Conservation (phyloP, 2,888 invertebrate species). For the Ernsta delagoae region DNA sequence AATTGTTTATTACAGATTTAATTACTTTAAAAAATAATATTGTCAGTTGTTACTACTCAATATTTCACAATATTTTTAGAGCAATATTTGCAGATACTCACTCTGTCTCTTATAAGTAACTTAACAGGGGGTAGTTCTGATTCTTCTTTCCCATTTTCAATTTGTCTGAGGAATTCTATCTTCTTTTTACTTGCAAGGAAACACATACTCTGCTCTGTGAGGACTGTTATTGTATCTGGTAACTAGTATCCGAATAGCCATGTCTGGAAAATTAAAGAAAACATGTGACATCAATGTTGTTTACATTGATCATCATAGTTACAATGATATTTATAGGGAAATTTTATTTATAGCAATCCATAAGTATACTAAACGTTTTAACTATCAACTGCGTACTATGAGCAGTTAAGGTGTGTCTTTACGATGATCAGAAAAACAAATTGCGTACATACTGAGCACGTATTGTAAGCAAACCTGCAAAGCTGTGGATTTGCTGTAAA, state of each 20-base stretch:
- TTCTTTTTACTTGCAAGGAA: constrained; percentile 99
- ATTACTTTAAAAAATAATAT: too few relatives aligned
- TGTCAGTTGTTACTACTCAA: not conserved
- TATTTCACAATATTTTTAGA: constrained; percentile 12
- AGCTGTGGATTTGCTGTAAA: constrained; percentile 98
- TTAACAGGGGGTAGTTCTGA: constrained; percentile 92
- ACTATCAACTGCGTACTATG: not conserved
- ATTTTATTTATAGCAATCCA: too few relatives aligned
- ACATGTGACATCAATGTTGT: constrained; percentile 19
- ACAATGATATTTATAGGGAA: too few relatives aligned
- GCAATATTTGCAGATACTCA: constrained; percentile 69
- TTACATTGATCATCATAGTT: too few relatives aligned
- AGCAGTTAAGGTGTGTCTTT: not conserved
- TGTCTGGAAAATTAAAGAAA: constrained; percentile 83
- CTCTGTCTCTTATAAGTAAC: constrained; percentile 95
- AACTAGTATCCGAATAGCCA: constrained; percentile 99
- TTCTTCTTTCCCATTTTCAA: constrained; percentile 94
- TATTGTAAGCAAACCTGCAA: constrained; percentile 88
- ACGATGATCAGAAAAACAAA: not conserved
- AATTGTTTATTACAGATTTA: too few relatives aligned
- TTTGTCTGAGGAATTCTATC: constrained; percentile 96
- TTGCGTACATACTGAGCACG: constrained; percentile 13
- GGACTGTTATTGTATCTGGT: constrained; percentile 96
- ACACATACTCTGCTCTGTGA: constrained; percentile 93
- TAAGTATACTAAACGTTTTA: too few relatives aligned